Conservation (phyloP, 2,888 invertebrate species). For the Falcaria lacertinaria region DNA sequence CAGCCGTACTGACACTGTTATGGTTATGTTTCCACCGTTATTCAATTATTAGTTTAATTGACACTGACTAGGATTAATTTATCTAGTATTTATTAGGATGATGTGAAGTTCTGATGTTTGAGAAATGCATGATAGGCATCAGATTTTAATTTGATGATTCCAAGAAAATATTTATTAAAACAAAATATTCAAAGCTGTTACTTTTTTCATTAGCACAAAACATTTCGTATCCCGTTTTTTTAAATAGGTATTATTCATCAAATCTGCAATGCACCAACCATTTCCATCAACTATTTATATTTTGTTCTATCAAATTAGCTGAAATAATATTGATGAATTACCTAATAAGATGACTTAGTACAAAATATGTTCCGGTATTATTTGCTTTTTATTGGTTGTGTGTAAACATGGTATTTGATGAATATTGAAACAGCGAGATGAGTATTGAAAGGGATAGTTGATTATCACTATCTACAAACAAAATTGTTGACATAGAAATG, state of each 20-base stretch:
- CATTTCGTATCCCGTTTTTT: conserved; percentile 1
- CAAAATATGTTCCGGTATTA: not conserved
- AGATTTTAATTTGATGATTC: conserved; percentile 62
- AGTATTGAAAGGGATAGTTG: not conserved
- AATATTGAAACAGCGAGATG: not conserved
- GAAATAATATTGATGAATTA: no score
- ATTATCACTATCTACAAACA: not conserved
- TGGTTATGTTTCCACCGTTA: conserved; percentile 75
- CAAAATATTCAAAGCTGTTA: conserved; percentile 34
- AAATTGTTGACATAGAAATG: not conserved
- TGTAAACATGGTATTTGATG: not conserved
- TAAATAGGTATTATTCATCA: not conserved
- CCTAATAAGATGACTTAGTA: not conserved
- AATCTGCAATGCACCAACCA: not conserved
- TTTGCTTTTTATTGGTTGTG: not conserved
- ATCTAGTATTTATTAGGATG: conserved; percentile 73
- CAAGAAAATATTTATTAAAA: conserved; percentile 57
- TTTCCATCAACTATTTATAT: no score
- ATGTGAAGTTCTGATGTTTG: conserved; percentile 58
- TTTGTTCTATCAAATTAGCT: no score
- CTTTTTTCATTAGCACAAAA: conserved; percentile 33
- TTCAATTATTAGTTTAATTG: conserved; percentile 77
- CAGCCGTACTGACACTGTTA: conserved; percentile 64
- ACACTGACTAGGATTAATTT: conserved; percentile 74
- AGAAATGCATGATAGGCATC: conserved; percentile 64